These are phyloP conservation scores for Cephus sareptanus DNA, from an alignment of 2,888 invertebrate species.

Conservation along the genomic window DNA sequence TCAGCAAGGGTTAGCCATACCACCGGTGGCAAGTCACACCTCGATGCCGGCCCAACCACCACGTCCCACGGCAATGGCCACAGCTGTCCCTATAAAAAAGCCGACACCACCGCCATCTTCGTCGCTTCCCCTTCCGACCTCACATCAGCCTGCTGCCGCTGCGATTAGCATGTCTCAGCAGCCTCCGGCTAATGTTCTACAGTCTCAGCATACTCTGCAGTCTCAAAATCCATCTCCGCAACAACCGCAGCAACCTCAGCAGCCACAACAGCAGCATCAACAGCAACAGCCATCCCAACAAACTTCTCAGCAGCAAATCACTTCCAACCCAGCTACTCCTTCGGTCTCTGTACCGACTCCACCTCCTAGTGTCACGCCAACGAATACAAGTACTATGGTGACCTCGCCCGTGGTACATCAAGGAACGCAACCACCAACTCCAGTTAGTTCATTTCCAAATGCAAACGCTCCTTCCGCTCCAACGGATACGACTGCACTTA, in stretches of 20 bases:
- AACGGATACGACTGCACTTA: slow-evolving; percentile 47
- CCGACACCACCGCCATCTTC: slow-evolving; percentile 59
- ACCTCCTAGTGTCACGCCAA: slow-evolving; percentile 58
- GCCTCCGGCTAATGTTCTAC: not conserved
- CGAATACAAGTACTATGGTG: slow-evolving; percentile 53
- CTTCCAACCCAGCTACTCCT: slow-evolving; percentile 55
- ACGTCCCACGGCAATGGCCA: slow-evolving; percentile 59
- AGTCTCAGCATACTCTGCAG: not conserved
- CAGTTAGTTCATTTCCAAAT: slow-evolving; percentile 55
- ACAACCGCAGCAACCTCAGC: not conserved
- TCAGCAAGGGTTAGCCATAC: slow-evolving; percentile 53
- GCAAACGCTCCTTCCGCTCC: slow-evolving; percentile 47
- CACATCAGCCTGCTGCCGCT: not conserved
- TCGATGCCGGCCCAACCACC: slow-evolving; percentile 63
- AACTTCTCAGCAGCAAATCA: slow-evolving; percentile 18
- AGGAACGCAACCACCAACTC: slow-evolving; percentile 49
- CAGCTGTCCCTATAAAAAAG: slow-evolving; percentile 62
- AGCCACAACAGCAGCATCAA: not conserved
- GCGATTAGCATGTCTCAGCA: not conserved
- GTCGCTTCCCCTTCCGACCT: slow-evolving; percentile 13
- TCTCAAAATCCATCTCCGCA: not conserved
- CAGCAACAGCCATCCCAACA: not conserved
- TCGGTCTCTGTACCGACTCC: slow-evolving; percentile 58
- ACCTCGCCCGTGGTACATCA: slow-evolving; percentile 57
- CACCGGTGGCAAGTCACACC: slow-evolving; percentile 61